Conservation (phyloP, 2,113 vertebrate species). For the Brienomyrus longianalis region DNA sequence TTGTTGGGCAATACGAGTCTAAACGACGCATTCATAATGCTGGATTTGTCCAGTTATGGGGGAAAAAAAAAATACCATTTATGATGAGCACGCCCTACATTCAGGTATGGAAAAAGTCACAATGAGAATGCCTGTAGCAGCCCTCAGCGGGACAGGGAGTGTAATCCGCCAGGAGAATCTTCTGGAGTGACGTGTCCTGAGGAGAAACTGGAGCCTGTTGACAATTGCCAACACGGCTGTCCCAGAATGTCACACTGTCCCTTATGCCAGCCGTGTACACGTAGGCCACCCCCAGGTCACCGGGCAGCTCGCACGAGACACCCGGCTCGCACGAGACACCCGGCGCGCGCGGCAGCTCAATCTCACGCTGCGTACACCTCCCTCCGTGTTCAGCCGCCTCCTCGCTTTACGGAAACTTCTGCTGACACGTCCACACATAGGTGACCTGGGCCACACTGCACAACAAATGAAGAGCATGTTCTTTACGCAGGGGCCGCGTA, state of each 20-base stretch:
- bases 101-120: not conserved
- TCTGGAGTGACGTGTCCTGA: not conserved
- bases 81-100: not conserved
- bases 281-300: not conserved
- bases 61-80: not conserved
- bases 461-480: not conserved
- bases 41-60: not conserved
- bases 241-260: not conserved
- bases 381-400: not conserved
- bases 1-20: not conserved
- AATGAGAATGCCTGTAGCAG: not conserved
- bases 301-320: not conserved
- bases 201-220: not conserved
- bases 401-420: not conserved
- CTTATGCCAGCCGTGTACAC: not conserved
- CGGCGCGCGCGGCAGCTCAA: accelerated
- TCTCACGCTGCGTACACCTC: not conserved
- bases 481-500: too few species aligned
- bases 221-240: not conserved
- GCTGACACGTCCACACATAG: not conserved
- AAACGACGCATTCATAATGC: not conserved
- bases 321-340: not conserved
- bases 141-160: not conserved
- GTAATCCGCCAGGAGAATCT: not conserved
- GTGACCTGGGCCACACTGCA: too few species aligned